Evolutionary conservation across 2,888 invertebrate genomes (phyloP), one percentile per base, ranked within the genome.

Genomic region (Galeopsomyia nigrocyanea): DNA sequence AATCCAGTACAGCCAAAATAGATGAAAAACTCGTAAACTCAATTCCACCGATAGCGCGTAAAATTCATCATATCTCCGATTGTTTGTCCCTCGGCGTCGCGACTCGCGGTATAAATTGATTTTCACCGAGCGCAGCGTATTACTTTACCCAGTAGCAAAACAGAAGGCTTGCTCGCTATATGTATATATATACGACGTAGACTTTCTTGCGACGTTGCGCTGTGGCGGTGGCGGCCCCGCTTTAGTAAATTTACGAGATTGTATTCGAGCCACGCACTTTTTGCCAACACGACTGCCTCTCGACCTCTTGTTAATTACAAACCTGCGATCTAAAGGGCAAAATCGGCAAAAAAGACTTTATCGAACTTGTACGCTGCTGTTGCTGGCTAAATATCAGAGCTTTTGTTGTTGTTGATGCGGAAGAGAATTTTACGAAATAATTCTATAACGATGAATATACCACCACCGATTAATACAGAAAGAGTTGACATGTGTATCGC

Each of bases 211-310:
- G 77, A n/a, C 53, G 53, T 9, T 10, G 46, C 22, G 60, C 39
- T n/a, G n/a, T n/a, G n/a, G n/a, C n/a, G n/a, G n/a, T n/a, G n/a
- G n/a, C n/a, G n/a, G 63, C 53, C 73, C 73, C 39, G 10, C 39
- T 39, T 62, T 76, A 68, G 78, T 77, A 79, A 82, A 82, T 83
- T 83, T 80, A 82, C 82, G 82, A 79, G 82, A 82, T 82, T 80
- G 82, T 80, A 82, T 81, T 77, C 78, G 76, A 60, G 76, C 75
- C 73, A 75, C 64, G 62, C 65, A 63, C 77, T 80, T 82, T 82
- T 83, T 72, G 74, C 46, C 3, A 53, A 7, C 19, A 26, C 46
- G 68, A 49, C 60, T 26, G 72, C 75, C 77, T 71, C 78, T 77
- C 63, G 46, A 78, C 76, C 39, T 77, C 79, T 72, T 80, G 80